These are phyloP conservation scores for Psilopsiagon aurifrons DNA, from an alignment of 2,113 vertebrate genomes.

Conservation along the genomic window DNA sequence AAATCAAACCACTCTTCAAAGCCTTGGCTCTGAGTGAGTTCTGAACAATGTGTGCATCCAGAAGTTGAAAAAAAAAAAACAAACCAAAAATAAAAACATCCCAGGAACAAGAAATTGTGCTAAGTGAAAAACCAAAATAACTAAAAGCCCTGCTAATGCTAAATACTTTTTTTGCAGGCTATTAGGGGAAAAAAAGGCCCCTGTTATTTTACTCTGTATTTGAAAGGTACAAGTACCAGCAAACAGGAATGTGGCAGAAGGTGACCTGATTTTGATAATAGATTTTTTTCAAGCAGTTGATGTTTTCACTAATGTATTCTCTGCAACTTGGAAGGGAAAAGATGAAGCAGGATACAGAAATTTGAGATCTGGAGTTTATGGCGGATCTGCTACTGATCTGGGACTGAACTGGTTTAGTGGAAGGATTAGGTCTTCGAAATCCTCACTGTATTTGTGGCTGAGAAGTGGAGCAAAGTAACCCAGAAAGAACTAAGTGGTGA, in stretches of 20 bases:
- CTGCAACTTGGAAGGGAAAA: neutral
- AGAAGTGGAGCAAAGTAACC: neutral
- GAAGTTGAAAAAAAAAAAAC: neutral
- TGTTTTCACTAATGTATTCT: neutral
- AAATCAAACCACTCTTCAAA: neutral
- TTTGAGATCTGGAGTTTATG: neutral
- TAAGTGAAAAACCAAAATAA: neutral
- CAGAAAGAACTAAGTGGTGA: neutral
- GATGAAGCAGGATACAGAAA: neutral
- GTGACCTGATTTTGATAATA: conserved; percentile 21
- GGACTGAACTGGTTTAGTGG: neutral
- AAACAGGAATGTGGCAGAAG: neutral
- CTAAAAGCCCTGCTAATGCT: neutral
- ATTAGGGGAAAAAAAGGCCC: neutral
- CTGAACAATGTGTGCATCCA: neutral
- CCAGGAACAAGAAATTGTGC: neutral
- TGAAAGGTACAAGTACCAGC: neutral
- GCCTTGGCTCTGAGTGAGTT: neutral
- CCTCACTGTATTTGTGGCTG: neutral
- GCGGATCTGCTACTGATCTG: neutral
- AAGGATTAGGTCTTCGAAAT: neutral
- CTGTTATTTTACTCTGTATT: neutral
- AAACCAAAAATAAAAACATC: neutral
- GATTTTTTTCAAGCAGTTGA: neutral
- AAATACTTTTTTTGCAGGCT: neutral